A percentile compares a stretch with the other conserved stretches of the same genome.
Evolutionary conservation across 2,888 invertebrate genomes (phyloP).

Genomic region (Junonia oenone): DNA sequence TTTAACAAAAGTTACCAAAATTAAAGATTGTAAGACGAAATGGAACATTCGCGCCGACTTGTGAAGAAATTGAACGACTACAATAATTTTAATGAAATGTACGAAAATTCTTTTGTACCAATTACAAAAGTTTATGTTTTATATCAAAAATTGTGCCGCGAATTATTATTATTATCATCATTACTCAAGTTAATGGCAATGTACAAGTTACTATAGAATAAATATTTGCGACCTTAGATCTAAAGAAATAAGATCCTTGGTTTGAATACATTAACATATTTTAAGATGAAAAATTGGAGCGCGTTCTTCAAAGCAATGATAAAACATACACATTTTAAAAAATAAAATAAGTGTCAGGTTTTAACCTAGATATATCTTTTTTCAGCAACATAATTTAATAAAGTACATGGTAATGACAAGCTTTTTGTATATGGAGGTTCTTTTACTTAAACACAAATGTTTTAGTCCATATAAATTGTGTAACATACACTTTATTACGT

Average conservation of each 20-base stretch:
- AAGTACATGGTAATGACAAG: neutral
- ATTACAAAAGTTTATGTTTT: neutral
- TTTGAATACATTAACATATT: neutral
- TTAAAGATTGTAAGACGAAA: constrained; percentile 36
- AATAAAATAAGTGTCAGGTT: neutral
- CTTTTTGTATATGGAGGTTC: neutral
- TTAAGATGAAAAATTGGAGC: neutral
- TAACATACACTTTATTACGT: no score
- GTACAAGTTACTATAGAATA: neutral
- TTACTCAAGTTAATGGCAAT: neutral
- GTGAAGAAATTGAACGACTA: constrained; percentile 4
- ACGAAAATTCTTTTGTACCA: neutral
- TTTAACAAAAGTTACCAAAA: constrained; percentile 38
- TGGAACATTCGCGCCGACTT: constrained; percentile 14
- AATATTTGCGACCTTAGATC: neutral
- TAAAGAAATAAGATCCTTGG: neutral
- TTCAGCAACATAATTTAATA: neutral
- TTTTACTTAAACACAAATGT: neutral
- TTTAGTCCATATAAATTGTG: no score
- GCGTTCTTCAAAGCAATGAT: neutral
- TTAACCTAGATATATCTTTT: neutral
- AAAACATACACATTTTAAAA: neutral
- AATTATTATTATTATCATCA: neutral
- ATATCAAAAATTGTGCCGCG: neutral
- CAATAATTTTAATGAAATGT: constrained; percentile 3